Base-by-base conservation (phyloP, 2,797 vertebrate species). In the Anomalospiza imberbis region DNA sequence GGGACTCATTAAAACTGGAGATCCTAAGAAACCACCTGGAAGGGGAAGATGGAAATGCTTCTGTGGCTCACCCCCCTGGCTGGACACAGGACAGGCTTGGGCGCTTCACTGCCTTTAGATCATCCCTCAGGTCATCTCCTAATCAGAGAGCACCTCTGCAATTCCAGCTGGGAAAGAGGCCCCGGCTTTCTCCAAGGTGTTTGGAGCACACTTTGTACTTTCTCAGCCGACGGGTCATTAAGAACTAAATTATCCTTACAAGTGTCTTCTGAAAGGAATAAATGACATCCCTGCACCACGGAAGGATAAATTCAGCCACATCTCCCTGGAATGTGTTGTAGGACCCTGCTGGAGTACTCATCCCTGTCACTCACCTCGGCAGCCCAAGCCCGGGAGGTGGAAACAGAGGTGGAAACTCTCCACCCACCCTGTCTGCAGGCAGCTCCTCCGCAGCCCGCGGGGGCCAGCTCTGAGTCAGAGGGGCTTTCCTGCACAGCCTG, bases 291-390 rank as follows among this genome's bases (percentile, higher is more conserved):
- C 67, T 25, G 34, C 22, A 8, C 9, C 62, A 12, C 15, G n/a
- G 20, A 19, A 31, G 48, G 36, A 5, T 0, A 4, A 5, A 38
- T 4, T 8, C 19, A 7, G 24, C 36, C 20, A 2, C 0, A 1
- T 26, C 60, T 20, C 13, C 26, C 44, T 5, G 34, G 18, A 25
- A 36, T 0, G 4, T 0, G 4, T 0, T 2, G 15, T 0, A 7
- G 34, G 20, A 16, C 29, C 13, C 26, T 0, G 1, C 29, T 13
- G 7, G 42, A 73, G 3, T 11, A 6, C 13, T 57, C 28, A 10
- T 42, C 32, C 47, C 67, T 13, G 13, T 28, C 9, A 1, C 18
- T 15, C 40, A 15, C 14, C 40, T 40, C 13, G 38, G 13, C 53
- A 31, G 29, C 6, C 18, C 54, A 6, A n/a, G 32, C 65, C 44